Base-by-base conservation (phyloP, 1,140 invertebrate species). In the Ostrea edulis region DNA sequence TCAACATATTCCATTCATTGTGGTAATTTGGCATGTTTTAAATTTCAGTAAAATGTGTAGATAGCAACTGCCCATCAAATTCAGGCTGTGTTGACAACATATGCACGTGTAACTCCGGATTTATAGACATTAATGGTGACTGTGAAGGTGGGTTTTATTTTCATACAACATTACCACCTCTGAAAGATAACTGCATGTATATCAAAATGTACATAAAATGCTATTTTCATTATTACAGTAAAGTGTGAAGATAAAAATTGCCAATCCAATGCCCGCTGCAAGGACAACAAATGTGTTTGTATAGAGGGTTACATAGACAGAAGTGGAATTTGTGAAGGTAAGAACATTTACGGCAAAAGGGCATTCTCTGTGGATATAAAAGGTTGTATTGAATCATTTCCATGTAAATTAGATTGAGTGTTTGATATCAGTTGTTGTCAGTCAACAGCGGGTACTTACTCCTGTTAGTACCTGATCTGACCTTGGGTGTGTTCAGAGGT, bases 191-290 rank as follows among this genome's bases (percentile, higher is more conserved):
- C n/a, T n/a, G n/a, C n/a, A n/a, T n/a, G n/a, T n/a, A n/a, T n/a
- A n/a, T n/a, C n/a, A n/a, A n/a, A n/a, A n/a, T n/a, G n/a, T n/a
- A n/a, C n/a, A n/a, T n/a, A n/a, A n/a, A n/a, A n/a, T n/a, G n/a
- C n/a, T n/a, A n/a, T n/a, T n/a, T n/a, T n/a, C n/a, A n/a, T n/a
- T n/a, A 44, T 77, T 77, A 8, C 68, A 77, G 68, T 35, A 14
- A 35, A 77, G 29, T 77, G 68, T 77, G 68, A 35, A 29, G 68
- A 77, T 77, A 77, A 35, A 77, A 77, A 77, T 12, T 77, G 68
- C 2, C 58, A 62, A 62, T 62, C 58, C 14, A 62, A 62, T 62
- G 58, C 58, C 7, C 58, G 12, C 12, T 62, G 58, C 3, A 62
- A 62, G 58, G 58, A 14, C 14, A 62, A 62, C n/a, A 62, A 62